A percentile compares a stretch with the other conserved stretches of the same genome.
These are phyloP conservation scores for Steinernema hermaphroditum DNA, from an alignment of 2,888 invertebrate genomes.

Conservation along the genomic window DNA sequence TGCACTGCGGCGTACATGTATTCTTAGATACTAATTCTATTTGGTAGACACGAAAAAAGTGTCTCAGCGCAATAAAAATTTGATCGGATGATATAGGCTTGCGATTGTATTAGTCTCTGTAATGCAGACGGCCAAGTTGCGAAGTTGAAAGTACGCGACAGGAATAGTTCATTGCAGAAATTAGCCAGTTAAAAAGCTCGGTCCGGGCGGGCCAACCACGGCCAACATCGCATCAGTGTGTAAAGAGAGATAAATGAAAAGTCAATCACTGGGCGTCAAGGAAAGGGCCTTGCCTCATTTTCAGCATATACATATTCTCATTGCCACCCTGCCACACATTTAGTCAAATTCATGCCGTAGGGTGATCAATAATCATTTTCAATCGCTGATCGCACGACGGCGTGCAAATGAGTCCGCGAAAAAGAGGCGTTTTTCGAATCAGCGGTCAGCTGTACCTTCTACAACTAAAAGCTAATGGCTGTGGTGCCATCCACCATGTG, in stretches of 20 bases:
- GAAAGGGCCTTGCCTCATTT: constrained; percentile 16
- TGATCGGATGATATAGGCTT: constrained; percentile 11
- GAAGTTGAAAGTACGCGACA: no score
- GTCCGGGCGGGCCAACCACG: no score
- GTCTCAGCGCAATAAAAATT: constrained; percentile 20
- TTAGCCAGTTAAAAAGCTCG: no score
- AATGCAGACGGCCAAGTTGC: no score
- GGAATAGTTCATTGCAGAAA: no score
- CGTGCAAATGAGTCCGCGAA: constrained; percentile 13
- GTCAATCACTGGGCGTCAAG: constrained; percentile 27
- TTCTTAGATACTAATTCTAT: constrained; percentile 29
- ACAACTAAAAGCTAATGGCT: constrained; percentile 15
- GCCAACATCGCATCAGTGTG: background rate
- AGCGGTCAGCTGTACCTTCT: constrained; percentile 13
- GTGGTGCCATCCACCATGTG: constrained; percentile 14
- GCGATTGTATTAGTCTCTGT: background rate
- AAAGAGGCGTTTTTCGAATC: background rate
- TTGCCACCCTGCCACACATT: background rate
- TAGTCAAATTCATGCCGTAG: background rate
- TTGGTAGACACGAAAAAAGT: constrained; percentile 1
- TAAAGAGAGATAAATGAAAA: constrained; percentile 23
- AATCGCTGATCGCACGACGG: background rate
- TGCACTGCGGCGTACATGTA: constrained; percentile 20
- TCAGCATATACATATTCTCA: constrained; percentile 28
- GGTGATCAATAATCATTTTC: constrained; percentile 24